Percentiles rank a stretch among this genome's conserved stretches.
phyloP scores from a whole-genome alignment of 1,140 invertebrate genomes.

The Zaprionus lachaisei region DNA sequence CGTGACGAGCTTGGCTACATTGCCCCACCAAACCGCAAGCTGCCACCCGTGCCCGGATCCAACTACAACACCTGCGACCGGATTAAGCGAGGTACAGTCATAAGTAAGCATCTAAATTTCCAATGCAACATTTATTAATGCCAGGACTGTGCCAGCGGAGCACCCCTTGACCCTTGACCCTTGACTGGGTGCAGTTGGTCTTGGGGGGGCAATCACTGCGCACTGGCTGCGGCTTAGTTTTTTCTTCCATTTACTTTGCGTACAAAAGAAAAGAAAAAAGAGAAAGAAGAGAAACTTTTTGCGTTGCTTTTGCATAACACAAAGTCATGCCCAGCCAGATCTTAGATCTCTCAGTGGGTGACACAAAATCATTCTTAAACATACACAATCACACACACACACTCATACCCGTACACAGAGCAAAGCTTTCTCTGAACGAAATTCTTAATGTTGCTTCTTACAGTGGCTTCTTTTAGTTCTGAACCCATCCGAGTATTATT shows the following conservation, averaged over 20 bases:
- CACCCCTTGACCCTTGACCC: not conserved
- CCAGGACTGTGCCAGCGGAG: constrained; percentile 45
- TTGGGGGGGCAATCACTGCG: constrained; percentile 27
- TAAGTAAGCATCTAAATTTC: constrained; percentile 90
- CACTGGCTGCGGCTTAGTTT: constrained; percentile 63
- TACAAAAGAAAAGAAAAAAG: constrained; percentile 40
- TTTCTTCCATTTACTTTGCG: constrained; percentile 79
- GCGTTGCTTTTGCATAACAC: constrained; percentile 66
- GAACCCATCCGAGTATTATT: constrained; percentile 44
- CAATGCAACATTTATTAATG: constrained; percentile 84
- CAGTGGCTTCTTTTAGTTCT: constrained; percentile 59
- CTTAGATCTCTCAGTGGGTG: constrained; percentile 12
- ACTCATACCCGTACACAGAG: constrained; percentile 42
- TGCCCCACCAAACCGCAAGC: constrained; percentile 95
- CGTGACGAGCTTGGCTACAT: constrained; percentile 96
- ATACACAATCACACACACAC: constrained; percentile 30
- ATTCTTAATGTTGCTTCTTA: constrained; percentile 73
- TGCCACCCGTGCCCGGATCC: constrained; percentile 95
- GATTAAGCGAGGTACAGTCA: constrained; percentile 95
- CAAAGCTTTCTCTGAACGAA: constrained; percentile 64
- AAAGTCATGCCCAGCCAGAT: constrained; percentile 21
- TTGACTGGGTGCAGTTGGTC: not conserved
- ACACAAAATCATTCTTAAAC: constrained; percentile 18
- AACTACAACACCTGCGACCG: constrained; percentile 97
- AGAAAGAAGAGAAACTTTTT: constrained; percentile 56